Percentiles rank a stretch among this genome's conserved stretches.
These are phyloP conservation scores for Zaprionus ornatus DNA, from an alignment of 1,140 invertebrate genomes.

Conservation along the genomic window DNA sequence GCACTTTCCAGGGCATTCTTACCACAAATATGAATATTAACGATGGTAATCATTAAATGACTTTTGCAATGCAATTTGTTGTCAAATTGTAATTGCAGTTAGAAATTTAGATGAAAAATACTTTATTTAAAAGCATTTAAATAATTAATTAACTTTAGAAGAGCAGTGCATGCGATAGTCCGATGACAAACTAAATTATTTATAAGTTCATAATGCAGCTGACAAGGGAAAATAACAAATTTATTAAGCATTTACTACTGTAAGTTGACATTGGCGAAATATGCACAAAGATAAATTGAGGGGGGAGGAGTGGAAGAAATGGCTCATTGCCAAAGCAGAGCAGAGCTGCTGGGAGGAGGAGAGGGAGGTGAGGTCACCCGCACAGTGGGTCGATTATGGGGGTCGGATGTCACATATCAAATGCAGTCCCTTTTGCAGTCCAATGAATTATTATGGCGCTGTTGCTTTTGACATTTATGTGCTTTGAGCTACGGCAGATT, in stretches of 20 bases:
- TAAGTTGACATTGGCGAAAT: neutral
- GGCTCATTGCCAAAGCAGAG: neutral
- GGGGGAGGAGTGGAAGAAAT: neutral
- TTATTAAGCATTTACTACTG: constrained; percentile 24
- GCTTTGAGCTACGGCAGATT: constrained; percentile 31
- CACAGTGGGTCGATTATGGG: neutral
- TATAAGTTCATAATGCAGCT: constrained; percentile 1
- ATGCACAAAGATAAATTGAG: neutral
- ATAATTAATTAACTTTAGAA: neutral
- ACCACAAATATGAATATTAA: neutral
- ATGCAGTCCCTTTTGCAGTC: constrained; percentile 33
- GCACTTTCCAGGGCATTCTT: neutral
- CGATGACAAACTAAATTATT: neutral
- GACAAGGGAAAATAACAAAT: constrained; percentile 19
- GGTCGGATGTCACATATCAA: constrained; percentile 39
- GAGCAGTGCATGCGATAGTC: neutral
- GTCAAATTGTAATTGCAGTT: neutral
- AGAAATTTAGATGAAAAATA: constrained; percentile 1
- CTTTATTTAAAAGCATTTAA: neutral
- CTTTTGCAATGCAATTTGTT: neutral
- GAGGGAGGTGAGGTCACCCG: neutral
- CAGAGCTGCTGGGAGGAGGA: neutral
- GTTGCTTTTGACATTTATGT: constrained; percentile 69
- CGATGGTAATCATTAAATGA: neutral
- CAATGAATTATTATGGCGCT: constrained; percentile 61